Conservation (phyloP, 2,888 invertebrate genomes). For the Callosobruchus maculatus region DNA sequence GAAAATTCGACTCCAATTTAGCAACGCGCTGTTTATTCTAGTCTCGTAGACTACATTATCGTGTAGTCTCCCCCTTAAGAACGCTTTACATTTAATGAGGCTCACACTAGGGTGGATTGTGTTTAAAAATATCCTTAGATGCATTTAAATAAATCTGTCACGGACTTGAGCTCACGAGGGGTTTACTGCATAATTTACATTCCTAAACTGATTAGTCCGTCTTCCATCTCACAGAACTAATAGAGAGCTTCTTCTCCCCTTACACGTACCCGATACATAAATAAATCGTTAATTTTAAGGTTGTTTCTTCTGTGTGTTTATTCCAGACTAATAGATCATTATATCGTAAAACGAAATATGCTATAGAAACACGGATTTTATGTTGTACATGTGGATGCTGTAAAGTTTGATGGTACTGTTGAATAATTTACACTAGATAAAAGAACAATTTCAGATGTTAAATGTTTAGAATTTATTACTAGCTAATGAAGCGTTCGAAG, state of each 20-base stretch:
- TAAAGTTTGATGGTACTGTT: background rate
- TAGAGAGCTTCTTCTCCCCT: background rate
- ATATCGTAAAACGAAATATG: background rate
- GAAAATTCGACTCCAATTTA: background rate
- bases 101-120: background rate
- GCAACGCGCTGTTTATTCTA: background rate
- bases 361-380: background rate
- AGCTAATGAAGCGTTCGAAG: no score
- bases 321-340: background rate
- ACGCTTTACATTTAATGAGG: background rate
- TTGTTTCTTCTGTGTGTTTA: background rate
- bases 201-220: background rate
- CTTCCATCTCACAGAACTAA: background rate
- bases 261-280: background rate
- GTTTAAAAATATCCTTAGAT: background rate
- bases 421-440: background rate
- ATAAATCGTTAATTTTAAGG: background rate
- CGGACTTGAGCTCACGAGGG: background rate
- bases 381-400: background rate
- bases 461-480: no score
- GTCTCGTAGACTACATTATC: background rate
- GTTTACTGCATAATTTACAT: background rate
- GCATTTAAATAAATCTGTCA: background rate
- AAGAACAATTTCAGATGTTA: no score
- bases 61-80: background rate